Evolutionary conservation across 2,888 invertebrate genomes (phyloP).

Genomic region (Neoscelio sp.): DNA sequence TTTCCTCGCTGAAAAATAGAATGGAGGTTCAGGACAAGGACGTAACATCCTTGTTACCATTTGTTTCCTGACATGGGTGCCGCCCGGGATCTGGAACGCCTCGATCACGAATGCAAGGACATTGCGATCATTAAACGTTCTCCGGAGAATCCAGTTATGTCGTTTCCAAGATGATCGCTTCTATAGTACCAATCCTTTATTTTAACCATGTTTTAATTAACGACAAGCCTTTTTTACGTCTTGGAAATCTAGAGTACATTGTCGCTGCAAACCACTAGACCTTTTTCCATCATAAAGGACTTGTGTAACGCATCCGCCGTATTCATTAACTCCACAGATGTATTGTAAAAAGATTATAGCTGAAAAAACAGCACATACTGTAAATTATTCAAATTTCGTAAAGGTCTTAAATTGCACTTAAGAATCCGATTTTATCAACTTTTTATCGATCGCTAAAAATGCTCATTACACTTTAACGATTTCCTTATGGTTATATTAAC

Average conservation of each 20-base stretch:
- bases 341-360: conserved; percentile 20
- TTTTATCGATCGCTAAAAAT: conserved; percentile 19
- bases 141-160: conserved; percentile 52
- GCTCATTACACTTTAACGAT: conserved; percentile 32
- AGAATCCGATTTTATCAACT: conserved; percentile 37
- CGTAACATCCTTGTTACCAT: conserved; percentile 77
- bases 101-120: conserved; percentile 77
- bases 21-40: conserved; percentile 72
- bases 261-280: not conserved
- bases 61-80: conserved; percentile 73
- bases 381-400: conserved; percentile 52
- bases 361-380: conserved; percentile 10
- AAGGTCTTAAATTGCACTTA: conserved; percentile 21
- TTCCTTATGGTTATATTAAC: conserved; percentile 3
- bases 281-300: conserved; percentile 13
- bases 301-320: conserved; percentile 39
- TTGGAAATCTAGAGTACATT: conserved; percentile 21
- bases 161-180: conserved; percentile 42
- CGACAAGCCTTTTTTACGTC: conserved; percentile 29
- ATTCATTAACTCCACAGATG: conserved; percentile 2
- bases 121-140: conserved; percentile 74
- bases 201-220: conserved; percentile 49
- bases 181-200: conserved; percentile 31
- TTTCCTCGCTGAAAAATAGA: conserved; percentile 53
- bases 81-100: conserved; percentile 73